A percentile compares a stretch with the other conserved stretches of the same genome.
Evolutionary conservation across 2,888 invertebrate species (phyloP).

Genomic region (Xylota sylvarum): DNA sequence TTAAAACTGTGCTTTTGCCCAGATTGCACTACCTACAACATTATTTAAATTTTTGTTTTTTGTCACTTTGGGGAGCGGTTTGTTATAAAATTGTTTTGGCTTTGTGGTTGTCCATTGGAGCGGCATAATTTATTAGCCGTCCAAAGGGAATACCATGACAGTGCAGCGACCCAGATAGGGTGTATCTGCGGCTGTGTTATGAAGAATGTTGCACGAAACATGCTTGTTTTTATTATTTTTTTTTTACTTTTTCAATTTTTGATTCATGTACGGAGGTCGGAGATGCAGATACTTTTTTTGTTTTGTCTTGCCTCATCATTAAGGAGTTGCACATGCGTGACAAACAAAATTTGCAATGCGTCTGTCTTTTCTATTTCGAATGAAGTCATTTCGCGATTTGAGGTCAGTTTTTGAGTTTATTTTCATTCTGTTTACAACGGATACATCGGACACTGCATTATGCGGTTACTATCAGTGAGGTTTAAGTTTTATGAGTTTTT

Average conservation of each 20-base stretch:
- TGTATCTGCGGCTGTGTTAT: not conserved
- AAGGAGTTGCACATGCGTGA: slow-evolving; percentile 58
- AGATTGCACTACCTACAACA: not conserved
- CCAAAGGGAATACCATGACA: slow-evolving; percentile 54
- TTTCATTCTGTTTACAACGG: slow-evolving; percentile 3
- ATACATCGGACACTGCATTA: slow-evolving; percentile 10
- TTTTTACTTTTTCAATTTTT: slow-evolving; percentile 28
- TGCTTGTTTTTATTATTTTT: slow-evolving; percentile 18
- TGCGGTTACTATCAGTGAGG: slow-evolving; percentile 35
- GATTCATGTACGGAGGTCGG: slow-evolving; percentile 31
- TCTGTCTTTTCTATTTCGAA: slow-evolving; percentile 2
- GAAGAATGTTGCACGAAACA: slow-evolving; percentile 57
- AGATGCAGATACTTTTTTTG: no score
- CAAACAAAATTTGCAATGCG: slow-evolving; percentile 13
- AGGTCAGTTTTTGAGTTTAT: slow-evolving; percentile 11
- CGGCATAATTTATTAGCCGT: slow-evolving; percentile 69
- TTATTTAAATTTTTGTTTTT: slow-evolving; percentile 13
- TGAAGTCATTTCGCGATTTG: slow-evolving; percentile 13
- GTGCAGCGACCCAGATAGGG: slow-evolving; percentile 24
- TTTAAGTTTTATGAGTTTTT: slow-evolving; percentile 12
- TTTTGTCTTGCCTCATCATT: not conserved
- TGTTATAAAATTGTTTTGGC: slow-evolving; percentile 30
- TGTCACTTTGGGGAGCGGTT: slow-evolving; percentile 49
- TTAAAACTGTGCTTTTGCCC: not conserved
- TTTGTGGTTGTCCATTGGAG: slow-evolving; percentile 63